phyloP scores from a whole-genome alignment of 2,113 vertebrate species.

The Typhlomys cinereus region DNA sequence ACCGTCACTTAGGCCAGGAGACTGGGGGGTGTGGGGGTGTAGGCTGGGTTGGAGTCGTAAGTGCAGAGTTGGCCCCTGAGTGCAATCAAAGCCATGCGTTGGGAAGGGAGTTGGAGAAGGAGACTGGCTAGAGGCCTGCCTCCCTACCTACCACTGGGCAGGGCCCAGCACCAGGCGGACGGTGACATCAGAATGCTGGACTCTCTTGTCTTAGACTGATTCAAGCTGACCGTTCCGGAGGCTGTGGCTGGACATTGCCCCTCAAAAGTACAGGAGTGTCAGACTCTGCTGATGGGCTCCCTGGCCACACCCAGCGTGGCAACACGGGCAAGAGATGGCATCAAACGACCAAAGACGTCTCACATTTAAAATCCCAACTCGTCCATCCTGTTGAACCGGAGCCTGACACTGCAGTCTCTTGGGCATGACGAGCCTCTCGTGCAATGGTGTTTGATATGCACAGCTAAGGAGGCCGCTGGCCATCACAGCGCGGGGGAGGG shows the following conservation, averaged over 20 bases:
- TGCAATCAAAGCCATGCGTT: not conserved
- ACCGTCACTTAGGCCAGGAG: not conserved
- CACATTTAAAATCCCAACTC: not conserved
- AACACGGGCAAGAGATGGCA: not conserved
- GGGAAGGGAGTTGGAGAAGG: not conserved
- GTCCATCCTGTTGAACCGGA: not conserved
- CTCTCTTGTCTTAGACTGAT: not conserved
- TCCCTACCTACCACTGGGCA: rapidly evolving
- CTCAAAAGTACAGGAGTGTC: not conserved
- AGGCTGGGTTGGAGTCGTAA: not conserved
- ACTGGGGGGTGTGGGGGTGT: too few species aligned
- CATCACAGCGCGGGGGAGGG: too few species aligned
- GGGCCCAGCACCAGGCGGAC: too few species aligned
- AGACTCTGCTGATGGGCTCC: too few species aligned
- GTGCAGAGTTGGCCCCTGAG: not conserved
- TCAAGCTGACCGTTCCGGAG: not conserved
- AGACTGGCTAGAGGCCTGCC: not conserved
- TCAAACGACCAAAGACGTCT: not conserved
- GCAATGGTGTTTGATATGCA: too few species aligned
- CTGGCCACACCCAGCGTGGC: not conserved
- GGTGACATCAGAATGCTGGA: not conserved
- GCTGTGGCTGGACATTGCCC: not conserved
- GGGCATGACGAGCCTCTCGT: too few species aligned
- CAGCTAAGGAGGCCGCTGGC: too few species aligned
- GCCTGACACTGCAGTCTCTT: too few species aligned